phyloP scores from a whole-genome alignment of 2,888 invertebrate species.

The Meteorus colon region DNA sequence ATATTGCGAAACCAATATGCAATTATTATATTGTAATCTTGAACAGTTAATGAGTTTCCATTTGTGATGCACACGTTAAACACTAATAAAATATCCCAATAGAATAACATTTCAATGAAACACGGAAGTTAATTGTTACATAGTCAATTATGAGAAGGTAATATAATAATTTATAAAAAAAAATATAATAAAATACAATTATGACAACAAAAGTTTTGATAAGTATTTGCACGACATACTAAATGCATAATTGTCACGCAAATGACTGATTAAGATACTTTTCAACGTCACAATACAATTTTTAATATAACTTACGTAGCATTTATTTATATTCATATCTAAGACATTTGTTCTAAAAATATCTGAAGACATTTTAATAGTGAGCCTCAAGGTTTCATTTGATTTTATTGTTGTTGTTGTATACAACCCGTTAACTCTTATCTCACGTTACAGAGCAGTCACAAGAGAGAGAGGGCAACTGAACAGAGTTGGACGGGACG shows the following conservation, averaged over 20 bases:
- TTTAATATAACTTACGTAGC: neutral
- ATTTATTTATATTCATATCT: conserved; percentile 1
- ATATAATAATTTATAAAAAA: neutral
- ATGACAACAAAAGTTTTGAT: neutral
- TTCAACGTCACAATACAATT: conserved; percentile 20
- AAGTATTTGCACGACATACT: neutral
- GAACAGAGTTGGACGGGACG: neutral
- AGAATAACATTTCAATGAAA: neutral
- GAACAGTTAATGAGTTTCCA: too few species aligned
- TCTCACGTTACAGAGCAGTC: conserved; percentile 21
- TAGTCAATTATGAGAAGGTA: conserved; percentile 7
- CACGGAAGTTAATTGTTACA: conserved; percentile 9
- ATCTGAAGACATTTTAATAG: neutral
- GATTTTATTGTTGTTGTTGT: conserved; percentile 12
- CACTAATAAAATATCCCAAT: neutral
- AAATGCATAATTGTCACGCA: conserved; percentile 25
- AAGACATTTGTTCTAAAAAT: neutral
- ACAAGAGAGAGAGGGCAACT: neutral
- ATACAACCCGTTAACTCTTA: conserved; percentile 28
- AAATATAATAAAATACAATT: conserved; percentile 4
- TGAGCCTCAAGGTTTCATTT: conserved; percentile 7
- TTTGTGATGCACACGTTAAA: neutral
- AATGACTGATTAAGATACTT: conserved; percentile 20
- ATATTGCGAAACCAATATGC: too few species aligned
- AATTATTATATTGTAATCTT: too few species aligned